Conservation (phyloP, 2,113 vertebrate genomes). For the Corythaixoides concolor region DNA sequence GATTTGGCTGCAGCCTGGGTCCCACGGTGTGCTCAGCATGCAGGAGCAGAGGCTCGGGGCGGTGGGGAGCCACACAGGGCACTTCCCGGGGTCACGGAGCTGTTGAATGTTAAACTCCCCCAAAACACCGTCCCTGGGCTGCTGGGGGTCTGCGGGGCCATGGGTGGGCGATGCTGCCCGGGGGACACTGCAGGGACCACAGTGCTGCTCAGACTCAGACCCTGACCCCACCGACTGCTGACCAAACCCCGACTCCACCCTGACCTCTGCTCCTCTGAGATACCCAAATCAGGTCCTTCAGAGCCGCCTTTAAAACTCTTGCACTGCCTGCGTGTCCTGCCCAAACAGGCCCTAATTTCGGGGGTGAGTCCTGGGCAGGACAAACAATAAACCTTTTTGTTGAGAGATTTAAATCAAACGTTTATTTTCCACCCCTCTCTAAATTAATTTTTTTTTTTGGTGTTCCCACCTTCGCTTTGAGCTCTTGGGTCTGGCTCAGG, state of each 20-base stretch:
- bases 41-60: background rate
- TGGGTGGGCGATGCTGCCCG: accelerated
- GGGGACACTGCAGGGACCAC: accelerated
- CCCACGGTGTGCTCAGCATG: accelerated
- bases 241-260: background rate
- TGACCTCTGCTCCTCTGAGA: accelerated
- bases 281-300: accelerated
- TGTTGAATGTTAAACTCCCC: accelerated
- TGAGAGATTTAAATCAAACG: background rate
- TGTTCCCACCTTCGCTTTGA: background rate
- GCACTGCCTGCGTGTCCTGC: background rate
- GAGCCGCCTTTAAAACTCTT: background rate
- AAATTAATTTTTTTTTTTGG: background rate
- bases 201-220: background rate
- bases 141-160: accelerated
- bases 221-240: accelerated
- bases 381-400: background rate
- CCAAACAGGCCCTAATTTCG: slow-evolving; percentile 11
- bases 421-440: background rate
- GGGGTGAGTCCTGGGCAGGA: background rate
- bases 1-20: background rate
- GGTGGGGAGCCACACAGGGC: background rate
- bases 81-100: accelerated
- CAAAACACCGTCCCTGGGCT: accelerated
- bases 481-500: background rate